Percentiles rank a stretch among this genome's conserved stretches.
phyloP scores from a whole-genome alignment of 2,113 vertebrate genomes.

The Charadrius vociferus region DNA sequence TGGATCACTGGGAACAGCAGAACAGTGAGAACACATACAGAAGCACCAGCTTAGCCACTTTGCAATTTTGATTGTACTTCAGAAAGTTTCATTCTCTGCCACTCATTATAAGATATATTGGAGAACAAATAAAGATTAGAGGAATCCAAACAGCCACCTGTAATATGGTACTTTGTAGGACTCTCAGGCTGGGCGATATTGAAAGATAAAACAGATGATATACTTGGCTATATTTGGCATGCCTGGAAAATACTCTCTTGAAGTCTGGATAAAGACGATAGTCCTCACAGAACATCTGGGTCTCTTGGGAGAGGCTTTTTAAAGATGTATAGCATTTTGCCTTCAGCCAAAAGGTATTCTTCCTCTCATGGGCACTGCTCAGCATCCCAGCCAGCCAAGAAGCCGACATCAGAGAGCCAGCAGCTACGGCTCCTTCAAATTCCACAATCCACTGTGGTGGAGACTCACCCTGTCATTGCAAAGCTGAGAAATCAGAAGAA shows the following conservation, averaged over 20 bases:
- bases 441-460: not conserved
- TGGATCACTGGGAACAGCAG: not conserved
- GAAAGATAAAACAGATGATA: not conserved
- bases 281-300: not conserved
- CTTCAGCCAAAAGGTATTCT: not conserved
- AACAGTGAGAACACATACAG: not conserved
- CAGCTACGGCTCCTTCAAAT: not conserved
- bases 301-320: not conserved
- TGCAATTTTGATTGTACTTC: not conserved
- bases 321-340: not conserved
- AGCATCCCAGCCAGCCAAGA: not conserved
- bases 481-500: not conserved
- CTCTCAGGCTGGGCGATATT: not conserved
- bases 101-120: not conserved
- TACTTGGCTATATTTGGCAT: not conserved
- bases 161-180: not conserved
- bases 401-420: not conserved
- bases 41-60: not conserved
- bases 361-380: not conserved
- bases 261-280: not conserved
- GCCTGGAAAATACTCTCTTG: not conserved
- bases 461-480: not conserved
- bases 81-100: not conserved
- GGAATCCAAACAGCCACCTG: not conserved
- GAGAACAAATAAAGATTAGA: not conserved